Base-by-base conservation (phyloP, 2,797 vertebrate species). In the Macropus fuliginosus region DNA sequence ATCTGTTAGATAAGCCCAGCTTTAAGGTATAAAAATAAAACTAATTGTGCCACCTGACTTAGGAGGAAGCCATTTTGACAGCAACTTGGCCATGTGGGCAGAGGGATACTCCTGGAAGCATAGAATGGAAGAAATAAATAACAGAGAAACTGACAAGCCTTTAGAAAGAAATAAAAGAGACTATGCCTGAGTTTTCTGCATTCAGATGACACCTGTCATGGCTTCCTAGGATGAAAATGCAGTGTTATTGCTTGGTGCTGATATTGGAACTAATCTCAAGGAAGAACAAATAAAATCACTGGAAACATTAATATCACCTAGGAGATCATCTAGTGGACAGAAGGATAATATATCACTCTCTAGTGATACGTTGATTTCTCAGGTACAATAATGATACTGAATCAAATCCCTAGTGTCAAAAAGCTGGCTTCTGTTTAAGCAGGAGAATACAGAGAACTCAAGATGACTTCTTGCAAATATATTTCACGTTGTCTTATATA, bases 21-120 rank as follows among this genome's bases (percentile, higher is more conserved):
- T 96, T 87, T 95, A 92, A 95, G 96, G 94, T 59, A 55, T 91
- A 62, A 90, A 95, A 96, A 94, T 54, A 59, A 66, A 95, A 91
- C 24, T 66, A 40, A 91, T 55, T 92, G 55, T 94, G 34, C 89
- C 90, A 91, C 94, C 34, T 94, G 96, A 97, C 29, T 91, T 62
- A 55, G 92, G 56, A 27, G 29, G 0, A 14, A 55, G 89, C 81
- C 92, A 52, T 94, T 96, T 52, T 90, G 92, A 93, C 74, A 54
- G n/a, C 74, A 54, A 56, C 13, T 56, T 93, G 93, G 91, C 94
- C 27, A 59, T 92, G 56, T 46, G 66, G 92, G 91, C 90, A 91
- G 56, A 54, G 52, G 54, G 92, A 90, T 52, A 56, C 40, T 34
- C 34, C 54, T 52, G 52, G 50, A 94, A 95, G 89, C 40, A 81